Percentiles rank a stretch among this genome's conserved stretches.
phyloP scores from a whole-genome alignment of 2,113 vertebrate genomes.

The Montifringilla adamsi region DNA sequence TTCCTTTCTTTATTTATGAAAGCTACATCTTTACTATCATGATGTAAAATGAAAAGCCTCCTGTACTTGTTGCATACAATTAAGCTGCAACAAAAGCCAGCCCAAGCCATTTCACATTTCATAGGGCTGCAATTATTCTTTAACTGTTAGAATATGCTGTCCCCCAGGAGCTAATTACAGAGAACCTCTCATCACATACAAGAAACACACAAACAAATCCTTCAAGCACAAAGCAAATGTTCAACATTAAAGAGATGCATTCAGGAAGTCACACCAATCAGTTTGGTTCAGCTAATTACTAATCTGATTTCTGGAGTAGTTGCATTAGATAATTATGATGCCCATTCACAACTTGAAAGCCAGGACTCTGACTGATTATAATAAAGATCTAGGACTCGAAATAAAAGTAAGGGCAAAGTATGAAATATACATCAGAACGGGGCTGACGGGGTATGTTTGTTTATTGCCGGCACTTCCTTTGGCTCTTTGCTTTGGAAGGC shows the following conservation, averaged over 20 bases:
- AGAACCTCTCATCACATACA: constrained; percentile 93
- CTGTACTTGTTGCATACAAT: constrained; percentile 97
- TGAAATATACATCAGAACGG: constrained; percentile 45
- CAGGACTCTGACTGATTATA: constrained; percentile 77
- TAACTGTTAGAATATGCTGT: constrained; percentile 93
- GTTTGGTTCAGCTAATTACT: constrained; percentile 94
- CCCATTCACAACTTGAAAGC: constrained; percentile 84
- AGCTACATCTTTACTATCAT: constrained; percentile 87
- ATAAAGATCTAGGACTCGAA: constrained; percentile 76
- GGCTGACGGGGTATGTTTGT: not conserved
- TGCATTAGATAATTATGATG: constrained; percentile 93
- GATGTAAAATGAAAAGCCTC: constrained; percentile 87
- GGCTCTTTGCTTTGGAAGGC: not conserved
- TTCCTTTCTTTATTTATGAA: constrained; percentile 84
- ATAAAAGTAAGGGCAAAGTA: constrained; percentile 60
- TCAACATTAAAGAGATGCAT: constrained; percentile 94
- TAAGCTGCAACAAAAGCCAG: constrained; percentile 90
- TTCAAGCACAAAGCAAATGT: constrained; percentile 99
- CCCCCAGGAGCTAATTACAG: constrained; percentile 99
- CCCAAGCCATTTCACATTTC: constrained; percentile 93
- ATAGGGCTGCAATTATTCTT: constrained; percentile 96
- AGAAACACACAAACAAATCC: constrained; percentile 99
- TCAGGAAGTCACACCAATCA: constrained; percentile 92
- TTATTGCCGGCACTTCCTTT: not conserved
- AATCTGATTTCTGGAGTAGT: constrained; percentile 90